These are phyloP conservation scores for Pseudoatta argentina DNA, from an alignment of 1,140 invertebrate genomes.

Conservation along the genomic window DNA sequence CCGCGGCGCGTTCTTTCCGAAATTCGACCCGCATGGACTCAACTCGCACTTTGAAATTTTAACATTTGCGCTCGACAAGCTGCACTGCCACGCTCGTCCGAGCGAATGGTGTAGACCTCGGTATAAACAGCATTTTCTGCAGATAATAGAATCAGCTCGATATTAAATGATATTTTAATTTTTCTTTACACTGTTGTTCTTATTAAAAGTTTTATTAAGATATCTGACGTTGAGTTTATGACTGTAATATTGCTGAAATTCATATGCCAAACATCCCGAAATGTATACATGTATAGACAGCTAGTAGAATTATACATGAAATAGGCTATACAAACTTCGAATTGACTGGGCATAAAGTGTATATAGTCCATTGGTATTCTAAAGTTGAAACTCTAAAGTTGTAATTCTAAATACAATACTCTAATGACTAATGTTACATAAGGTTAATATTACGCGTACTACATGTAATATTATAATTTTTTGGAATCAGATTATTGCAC, in stretches of 20 bases:
- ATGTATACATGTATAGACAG: conserved; percentile 10
- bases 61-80: conserved; percentile 35
- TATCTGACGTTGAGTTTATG: conserved; percentile 28
- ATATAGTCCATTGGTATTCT: conserved; percentile 20
- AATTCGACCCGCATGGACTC: conserved; percentile 41
- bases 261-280: conserved; percentile 10
- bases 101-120: conserved; percentile 1
- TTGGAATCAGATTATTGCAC: neutral
- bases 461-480: neutral
- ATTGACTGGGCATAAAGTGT: conserved; percentile 34
- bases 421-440: neutral
- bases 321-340: conserved; percentile 33
- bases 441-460: conserved; percentile 3
- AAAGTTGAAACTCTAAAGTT: conserved; percentile 41
- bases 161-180: neutral
- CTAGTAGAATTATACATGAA: conserved; percentile 36
- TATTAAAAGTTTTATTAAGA: conserved; percentile 26
- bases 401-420: conserved; percentile 8
- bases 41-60: conserved; percentile 44
- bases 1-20: conserved; percentile 20
- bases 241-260: conserved; percentile 36
- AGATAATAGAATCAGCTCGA: neutral
- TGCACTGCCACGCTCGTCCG: neutral
- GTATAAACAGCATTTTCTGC: neutral
- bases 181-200: neutral